Conservation (phyloP, 2,113 vertebrate genomes). For the Pteropus alecto region DNA sequence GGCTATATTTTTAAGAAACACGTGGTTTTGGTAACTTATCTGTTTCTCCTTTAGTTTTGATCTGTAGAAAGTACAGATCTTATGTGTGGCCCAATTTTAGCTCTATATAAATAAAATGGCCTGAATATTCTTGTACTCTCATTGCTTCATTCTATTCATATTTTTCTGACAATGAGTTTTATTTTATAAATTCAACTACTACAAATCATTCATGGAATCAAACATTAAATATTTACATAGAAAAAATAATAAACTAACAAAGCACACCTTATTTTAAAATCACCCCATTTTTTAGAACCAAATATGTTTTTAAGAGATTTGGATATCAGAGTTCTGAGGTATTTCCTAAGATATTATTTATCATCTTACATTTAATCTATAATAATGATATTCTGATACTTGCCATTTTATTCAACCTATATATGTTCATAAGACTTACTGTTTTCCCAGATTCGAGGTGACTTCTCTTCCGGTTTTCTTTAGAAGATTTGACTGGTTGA, state of each 20-base stretch:
- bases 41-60: conserved; percentile 37
- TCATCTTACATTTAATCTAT: background rate
- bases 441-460: conserved; percentile 18
- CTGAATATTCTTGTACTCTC: conserved; percentile 25
- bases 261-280: conserved; percentile 41
- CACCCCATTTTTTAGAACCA: background rate
- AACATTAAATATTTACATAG: background rate
- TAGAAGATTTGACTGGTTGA: conserved; percentile 51
- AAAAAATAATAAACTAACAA: conserved; percentile 34
- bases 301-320: conserved; percentile 27
- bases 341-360: background rate
- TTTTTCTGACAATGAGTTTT: conserved; percentile 29
- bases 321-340: background rate
- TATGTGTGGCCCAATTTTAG: conserved; percentile 44
- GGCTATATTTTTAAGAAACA: conserved; percentile 10
- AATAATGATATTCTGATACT: background rate
- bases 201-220: conserved; percentile 9
- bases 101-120: conserved; percentile 30
- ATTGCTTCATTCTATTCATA: conserved; percentile 28
- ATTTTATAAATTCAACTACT: conserved; percentile 35
- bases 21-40: conserved; percentile 1
- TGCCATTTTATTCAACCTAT: conserved; percentile 24
- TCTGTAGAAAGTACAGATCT: conserved; percentile 23
- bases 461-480: conserved; percentile 66
- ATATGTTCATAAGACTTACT: conserved; percentile 41